These are phyloP conservation scores for Phaetusa simplex DNA, from an alignment of 2,113 vertebrate species.

Conservation along the genomic window DNA sequence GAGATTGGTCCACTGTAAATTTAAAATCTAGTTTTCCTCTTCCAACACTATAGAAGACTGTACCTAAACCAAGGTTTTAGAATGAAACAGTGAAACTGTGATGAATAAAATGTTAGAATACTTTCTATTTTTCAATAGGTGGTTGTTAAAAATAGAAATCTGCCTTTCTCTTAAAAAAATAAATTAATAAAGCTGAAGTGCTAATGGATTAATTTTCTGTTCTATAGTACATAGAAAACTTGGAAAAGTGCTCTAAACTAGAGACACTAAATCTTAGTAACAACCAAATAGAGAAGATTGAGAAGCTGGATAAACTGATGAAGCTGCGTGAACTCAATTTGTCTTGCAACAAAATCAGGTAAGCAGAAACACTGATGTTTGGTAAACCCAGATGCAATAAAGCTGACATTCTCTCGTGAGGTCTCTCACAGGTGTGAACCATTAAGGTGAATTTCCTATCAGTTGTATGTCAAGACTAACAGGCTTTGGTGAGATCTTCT, in stretches of 20 bases:
- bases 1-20: background rate
- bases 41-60: background rate
- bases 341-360: slow-evolving; percentile 84
- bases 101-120: background rate
- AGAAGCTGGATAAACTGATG: slow-evolving; percentile 81
- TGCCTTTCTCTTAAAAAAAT: background rate
- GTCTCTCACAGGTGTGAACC: background rate
- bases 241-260: slow-evolving; percentile 83
- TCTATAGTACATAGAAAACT: slow-evolving; percentile 86
- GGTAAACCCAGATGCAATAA: background rate
- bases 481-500: background rate
- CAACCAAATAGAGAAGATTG: slow-evolving; percentile 85
- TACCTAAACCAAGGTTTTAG: background rate
- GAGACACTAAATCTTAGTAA: slow-evolving; percentile 81
- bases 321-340: slow-evolving; percentile 83
- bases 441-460: background rate
- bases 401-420: background rate
- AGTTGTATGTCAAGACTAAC: background rate
- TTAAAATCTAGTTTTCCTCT: background rate
- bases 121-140: background rate
- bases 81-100: background rate
- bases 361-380: background rate
- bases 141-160: background rate
- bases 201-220: background rate
- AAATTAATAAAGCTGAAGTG: background rate